These are phyloP conservation scores for Choreutis nemorana DNA, from an alignment of 2,888 invertebrate species.

Conservation along the genomic window DNA sequence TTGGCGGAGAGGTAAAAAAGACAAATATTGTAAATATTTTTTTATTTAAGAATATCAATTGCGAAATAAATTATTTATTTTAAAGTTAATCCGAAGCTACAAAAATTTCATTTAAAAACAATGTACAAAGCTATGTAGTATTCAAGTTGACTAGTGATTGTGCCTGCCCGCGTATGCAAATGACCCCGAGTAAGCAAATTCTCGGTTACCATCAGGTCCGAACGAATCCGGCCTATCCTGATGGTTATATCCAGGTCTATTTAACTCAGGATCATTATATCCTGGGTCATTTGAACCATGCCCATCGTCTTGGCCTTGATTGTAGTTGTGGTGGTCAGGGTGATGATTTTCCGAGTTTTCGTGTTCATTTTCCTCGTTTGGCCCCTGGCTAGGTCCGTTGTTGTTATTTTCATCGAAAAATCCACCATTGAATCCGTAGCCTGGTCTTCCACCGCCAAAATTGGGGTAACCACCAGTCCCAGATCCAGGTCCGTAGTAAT, in stretches of 20 bases:
- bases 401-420: slow-evolving; percentile 23
- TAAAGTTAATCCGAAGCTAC: too few relatives aligned
- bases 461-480: slow-evolving; percentile 16
- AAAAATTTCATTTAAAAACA: too few relatives aligned
- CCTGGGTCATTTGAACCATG: neutral
- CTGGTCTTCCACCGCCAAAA: slow-evolving; percentile 10
- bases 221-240: slow-evolving; percentile 6
- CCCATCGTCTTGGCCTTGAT: neutral
- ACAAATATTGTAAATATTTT: too few relatives aligned
- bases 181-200: slow-evolving; percentile 11
- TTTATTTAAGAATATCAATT: too few relatives aligned
- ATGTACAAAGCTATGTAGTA: neutral
- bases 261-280: slow-evolving; percentile 3
- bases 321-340: too few relatives aligned
- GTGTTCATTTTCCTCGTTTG: slow-evolving; percentile 20
- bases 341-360: too few relatives aligned
- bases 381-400: slow-evolving; percentile 14
- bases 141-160: slow-evolving; percentile 4
- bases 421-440: slow-evolving; percentile 21
- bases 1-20: too few relatives aligned
- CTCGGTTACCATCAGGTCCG: slow-evolving; percentile 4
- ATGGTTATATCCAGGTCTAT: slow-evolving; percentile 3
- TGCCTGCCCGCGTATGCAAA: slow-evolving; percentile 13
- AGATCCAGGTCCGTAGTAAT: slow-evolving; percentile 30
- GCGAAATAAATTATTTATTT: too few relatives aligned